Evolutionary conservation across 2,888 invertebrate species (phyloP), one percentile per base, ranked within the genome.

Genomic region (Agonopterix subpropinquella): DNA sequence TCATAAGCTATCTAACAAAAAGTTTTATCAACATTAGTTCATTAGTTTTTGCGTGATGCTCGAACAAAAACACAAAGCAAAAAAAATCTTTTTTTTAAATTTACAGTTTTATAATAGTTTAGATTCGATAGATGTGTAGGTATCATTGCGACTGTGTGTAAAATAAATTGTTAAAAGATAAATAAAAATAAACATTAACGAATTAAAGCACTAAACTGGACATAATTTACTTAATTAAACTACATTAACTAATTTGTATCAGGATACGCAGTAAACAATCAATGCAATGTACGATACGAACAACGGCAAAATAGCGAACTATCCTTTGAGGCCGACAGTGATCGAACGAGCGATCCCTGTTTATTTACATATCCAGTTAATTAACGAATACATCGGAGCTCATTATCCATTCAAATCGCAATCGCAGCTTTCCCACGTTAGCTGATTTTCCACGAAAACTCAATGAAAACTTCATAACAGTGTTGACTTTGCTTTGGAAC

Each of bases 321-420:
- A 66, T 65, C 75, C 73, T 81, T 81, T 83, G 80, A 78, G 71
- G 64, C 65, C 58, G 64, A 69, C 70, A 73, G 74, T 80, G 77
- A 82, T 77, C 77, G 79, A 77, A 62, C 65, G 67, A 61, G 54
- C 59, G 62, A 61, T 61, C 58, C 55, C 73, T 77, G 73, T 80
- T 77, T 85, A 84, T 86, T 85, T 81, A 84, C 81, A 81, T 77
- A 80, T 78, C 72, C 75, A 79, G 77, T 79, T 79, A 84, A 83
- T 87, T 85, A 84, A 80, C 80, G 71, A 77, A 75, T 74, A 75
- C 75, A 70, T 72, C 61, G 65, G 57, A 65, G 70, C 80, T 82
- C 78, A 85, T 85, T 84, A 85, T 70, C 80, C 74, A 84, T 85
- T 84, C 83, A 84, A 85, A 82, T 80, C 76, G 77, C 78, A 80